Conservation (phyloP, 92 coral and sea anemone species). For the Zoanthus gigantus region DNA sequence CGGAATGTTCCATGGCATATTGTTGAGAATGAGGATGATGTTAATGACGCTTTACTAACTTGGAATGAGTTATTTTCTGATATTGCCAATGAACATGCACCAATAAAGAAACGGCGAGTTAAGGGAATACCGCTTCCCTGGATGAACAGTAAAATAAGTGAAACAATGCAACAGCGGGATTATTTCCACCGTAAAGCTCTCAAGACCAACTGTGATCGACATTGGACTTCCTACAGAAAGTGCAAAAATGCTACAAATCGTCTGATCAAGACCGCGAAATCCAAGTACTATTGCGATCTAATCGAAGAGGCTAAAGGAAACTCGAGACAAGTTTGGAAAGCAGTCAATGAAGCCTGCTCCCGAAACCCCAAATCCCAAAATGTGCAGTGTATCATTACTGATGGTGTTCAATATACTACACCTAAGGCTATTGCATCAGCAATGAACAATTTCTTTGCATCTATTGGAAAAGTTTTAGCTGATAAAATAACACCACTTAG, state of each 20-base stretch:
- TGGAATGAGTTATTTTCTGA: constrained; percentile 52
- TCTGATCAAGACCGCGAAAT: no score
- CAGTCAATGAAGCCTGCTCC: not conserved
- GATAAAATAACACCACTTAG: not conserved
- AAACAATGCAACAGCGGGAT: no score
- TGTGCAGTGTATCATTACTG: constrained; percentile 8
- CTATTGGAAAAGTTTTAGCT: not conserved
- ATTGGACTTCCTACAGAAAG: no score
- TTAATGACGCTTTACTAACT: constrained; percentile 35
- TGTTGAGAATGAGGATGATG: constrained; percentile 40
- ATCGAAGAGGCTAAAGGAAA: not conserved
- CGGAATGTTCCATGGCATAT: constrained; percentile 63
- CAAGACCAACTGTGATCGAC: no score
- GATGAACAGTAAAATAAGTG: no score
- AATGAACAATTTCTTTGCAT: not conserved
- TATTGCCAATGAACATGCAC: no score
- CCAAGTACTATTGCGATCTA: no score
- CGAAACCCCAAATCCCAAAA: not conserved
- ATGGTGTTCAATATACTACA: constrained; percentile 5
- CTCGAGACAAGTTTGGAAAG: not conserved
- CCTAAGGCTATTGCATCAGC: constrained; percentile 13
- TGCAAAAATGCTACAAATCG: no score
- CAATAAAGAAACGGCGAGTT: constrained; percentile 18
- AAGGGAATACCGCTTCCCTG: not conserved
- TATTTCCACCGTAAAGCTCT: no score